Evolutionary conservation across 2,797 vertebrate genomes (phyloP).

Genomic region (Parauchenoglanis punctatus): DNA sequence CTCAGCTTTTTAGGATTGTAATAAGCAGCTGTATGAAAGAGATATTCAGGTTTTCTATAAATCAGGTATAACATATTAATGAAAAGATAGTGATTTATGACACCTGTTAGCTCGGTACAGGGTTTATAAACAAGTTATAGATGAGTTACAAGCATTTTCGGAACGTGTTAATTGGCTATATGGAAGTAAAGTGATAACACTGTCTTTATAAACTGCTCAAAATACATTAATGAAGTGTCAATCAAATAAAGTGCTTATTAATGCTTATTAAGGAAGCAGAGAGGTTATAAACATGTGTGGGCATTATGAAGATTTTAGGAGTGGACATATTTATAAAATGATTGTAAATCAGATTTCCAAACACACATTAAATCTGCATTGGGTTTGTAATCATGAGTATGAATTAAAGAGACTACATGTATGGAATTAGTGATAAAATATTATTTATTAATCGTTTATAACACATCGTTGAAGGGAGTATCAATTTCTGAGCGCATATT

Average conservation of each 20-base stretch:
- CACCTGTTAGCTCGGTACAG: neutral
- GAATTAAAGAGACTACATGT: neutral
- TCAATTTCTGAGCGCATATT: neutral
- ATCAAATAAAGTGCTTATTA: neutral
- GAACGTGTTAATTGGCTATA: neutral
- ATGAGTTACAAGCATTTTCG: too few species aligned
- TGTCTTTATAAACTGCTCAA: neutral
- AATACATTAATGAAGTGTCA: neutral
- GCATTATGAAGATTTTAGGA: neutral
- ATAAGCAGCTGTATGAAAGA: neutral
- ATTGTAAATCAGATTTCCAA: too few species aligned
- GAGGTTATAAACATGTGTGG: neutral
- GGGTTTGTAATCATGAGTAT: neutral
- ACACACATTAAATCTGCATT: too few species aligned
- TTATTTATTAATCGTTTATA: neutral
- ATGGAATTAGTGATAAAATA: neutral
- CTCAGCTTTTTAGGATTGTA: neutral
- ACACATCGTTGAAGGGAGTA: neutral
- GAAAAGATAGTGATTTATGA: neutral
- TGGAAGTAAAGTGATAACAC: neutral
- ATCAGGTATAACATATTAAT: neutral
- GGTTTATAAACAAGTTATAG: neutral
- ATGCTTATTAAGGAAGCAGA: neutral
- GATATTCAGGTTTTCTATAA: neutral
- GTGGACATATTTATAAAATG: too few species aligned